A percentile compares a stretch with the other conserved stretches of the same genome.
Evolutionary conservation across 1,140 invertebrate genomes (phyloP).

Genomic region (Neodiprion fabricii): DNA sequence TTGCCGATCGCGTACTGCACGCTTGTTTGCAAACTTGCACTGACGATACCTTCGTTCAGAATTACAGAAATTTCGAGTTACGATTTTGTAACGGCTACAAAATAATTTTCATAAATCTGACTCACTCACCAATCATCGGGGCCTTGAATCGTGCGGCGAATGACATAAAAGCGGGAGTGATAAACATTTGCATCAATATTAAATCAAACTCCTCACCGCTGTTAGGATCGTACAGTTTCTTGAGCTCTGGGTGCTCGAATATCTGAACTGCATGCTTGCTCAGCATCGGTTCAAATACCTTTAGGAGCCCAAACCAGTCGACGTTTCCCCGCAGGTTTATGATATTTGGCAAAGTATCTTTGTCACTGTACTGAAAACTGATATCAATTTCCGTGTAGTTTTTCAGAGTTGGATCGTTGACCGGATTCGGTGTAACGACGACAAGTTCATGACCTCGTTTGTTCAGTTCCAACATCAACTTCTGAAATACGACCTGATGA

Average conservation of each 20-base stretch:
- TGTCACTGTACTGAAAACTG: too few species aligned
- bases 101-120: neutral
- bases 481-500: slow-evolving; percentile 49
- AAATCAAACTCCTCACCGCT: slow-evolving; percentile 8
- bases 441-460: too few species aligned
- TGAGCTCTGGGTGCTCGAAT: too few species aligned
- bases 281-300: neutral
- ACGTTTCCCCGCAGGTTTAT: neutral
- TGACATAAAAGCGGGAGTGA: neutral
- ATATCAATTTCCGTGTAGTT: too few species aligned
- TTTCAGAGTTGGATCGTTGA: too few species aligned
- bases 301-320: neutral
- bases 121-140: neutral
- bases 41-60: too few species aligned
- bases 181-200: slow-evolving; percentile 10
- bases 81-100: too few species aligned
- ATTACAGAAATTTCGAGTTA: too few species aligned
- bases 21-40: too few species aligned
- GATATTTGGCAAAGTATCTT: too few species aligned
- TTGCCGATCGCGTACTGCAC: too few species aligned
- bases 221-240: too few species aligned
- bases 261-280: neutral
- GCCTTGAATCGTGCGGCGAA: neutral
- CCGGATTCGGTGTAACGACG: slow-evolving; percentile 47
- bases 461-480: slow-evolving; percentile 38